Percentiles rank a stretch among this genome's conserved stretches.
phyloP scores from a whole-genome alignment of 2,888 invertebrate species.

The Galerucella nymphaeae region DNA sequence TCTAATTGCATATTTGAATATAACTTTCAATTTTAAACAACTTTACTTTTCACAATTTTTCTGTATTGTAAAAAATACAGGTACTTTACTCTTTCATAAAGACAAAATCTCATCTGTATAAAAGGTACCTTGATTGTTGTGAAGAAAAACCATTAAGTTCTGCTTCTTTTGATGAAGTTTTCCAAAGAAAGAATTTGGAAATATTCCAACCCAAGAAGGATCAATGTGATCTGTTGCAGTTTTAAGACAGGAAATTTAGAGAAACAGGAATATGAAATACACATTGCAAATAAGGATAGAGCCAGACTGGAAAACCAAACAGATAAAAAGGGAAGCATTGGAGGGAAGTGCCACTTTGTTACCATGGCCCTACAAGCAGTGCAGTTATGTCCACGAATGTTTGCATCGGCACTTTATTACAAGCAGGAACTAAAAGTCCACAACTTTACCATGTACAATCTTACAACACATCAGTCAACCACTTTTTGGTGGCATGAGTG shows the following conservation, averaged over 20 bases:
- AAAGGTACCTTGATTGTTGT: not conserved
- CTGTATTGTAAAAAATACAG: no score
- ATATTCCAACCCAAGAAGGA: constrained; percentile 1
- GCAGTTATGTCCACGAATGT: constrained; percentile 34
- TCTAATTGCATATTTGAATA: no score
- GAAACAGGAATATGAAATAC: constrained; percentile 29
- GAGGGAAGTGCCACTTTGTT: constrained; percentile 23
- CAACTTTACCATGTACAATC: constrained; percentile 32
- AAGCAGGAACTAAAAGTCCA: constrained; percentile 41
- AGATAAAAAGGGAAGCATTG: constrained; percentile 14
- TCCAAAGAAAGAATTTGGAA: not conserved
- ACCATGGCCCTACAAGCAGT: constrained; percentile 41
- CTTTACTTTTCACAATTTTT: no score
- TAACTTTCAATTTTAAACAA: no score
- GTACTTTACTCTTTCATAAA: constrained; percentile 1
- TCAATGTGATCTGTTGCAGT: not conserved
- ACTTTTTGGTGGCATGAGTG: constrained; percentile 3
- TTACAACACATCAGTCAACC: constrained; percentile 21
- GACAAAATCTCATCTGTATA: not conserved
- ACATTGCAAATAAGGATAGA: constrained; percentile 29
- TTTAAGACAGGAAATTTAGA: constrained; percentile 21
- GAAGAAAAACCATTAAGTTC: not conserved
- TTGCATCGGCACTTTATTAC: constrained; percentile 36
- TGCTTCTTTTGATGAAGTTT: not conserved
- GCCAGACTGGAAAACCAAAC: constrained; percentile 39